A percentile compares a stretch with the other conserved stretches of the same genome.
These are phyloP conservation scores for Rhopalosiphum padi DNA, from an alignment of 1,140 invertebrate species.

Conservation along the genomic window DNA sequence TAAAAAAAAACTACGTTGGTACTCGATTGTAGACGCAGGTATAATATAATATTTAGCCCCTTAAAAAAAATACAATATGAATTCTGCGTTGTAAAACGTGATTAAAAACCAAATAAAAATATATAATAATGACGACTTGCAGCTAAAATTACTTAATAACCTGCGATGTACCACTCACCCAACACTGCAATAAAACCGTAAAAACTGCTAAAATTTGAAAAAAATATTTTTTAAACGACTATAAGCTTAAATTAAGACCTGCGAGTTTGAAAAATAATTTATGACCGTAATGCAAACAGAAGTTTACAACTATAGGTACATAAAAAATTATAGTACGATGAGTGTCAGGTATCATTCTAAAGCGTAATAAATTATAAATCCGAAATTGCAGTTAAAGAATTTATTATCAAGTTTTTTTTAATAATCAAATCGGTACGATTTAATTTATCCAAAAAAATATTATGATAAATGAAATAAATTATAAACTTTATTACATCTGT, in stretches of 20 bases:
- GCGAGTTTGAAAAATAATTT: neutral
- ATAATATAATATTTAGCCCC: neutral
- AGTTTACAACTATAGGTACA: neutral
- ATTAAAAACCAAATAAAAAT: neutral
- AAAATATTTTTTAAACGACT: neutral
- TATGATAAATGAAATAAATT: neutral
- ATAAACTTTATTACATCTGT: neutral
- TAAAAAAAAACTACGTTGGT: constrained; percentile 7
- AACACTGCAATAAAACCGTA: neutral
- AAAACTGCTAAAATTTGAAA: neutral
- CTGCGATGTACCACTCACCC: neutral
- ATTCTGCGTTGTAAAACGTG: neutral
- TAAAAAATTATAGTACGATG: neutral
- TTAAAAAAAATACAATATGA: neutral
- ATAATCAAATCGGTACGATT: neutral
- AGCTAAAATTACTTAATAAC: neutral
- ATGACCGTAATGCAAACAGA: neutral
- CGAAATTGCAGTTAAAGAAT: neutral
- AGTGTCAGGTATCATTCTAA: neutral
- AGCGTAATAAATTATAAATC: neutral
- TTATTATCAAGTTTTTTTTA: neutral
- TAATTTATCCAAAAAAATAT: neutral
- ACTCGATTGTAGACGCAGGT: neutral
- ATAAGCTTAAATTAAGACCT: neutral
- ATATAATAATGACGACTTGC: neutral